Percentiles rank a stretch among this genome's conserved stretches.
Conservation (phyloP, 2,113 vertebrate species). For the Epinephelus lanceolatus region DNA sequence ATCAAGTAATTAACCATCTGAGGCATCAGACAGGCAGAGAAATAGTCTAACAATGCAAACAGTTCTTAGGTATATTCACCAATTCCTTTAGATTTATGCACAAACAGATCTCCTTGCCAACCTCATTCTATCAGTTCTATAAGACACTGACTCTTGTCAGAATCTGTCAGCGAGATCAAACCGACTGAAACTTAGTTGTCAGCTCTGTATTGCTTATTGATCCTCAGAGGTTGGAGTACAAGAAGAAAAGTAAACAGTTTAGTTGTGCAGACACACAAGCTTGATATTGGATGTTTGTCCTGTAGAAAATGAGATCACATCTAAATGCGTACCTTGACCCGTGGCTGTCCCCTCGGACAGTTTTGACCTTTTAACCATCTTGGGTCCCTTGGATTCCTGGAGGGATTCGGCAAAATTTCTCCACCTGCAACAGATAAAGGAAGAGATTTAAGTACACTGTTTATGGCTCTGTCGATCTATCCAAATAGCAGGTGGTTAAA, state of each 20-base stretch:
- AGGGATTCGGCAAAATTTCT: slow-evolving; percentile 24
- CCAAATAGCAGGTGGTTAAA: neutral
- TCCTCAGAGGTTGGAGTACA: slow-evolving; percentile 11
- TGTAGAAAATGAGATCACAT: neutral
- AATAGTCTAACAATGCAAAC: neutral
- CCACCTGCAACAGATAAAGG: slow-evolving; percentile 19
- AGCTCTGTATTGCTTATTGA: neutral
- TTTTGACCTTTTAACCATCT: slow-evolving; percentile 69
- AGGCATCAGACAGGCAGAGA: neutral
- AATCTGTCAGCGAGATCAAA: neutral
- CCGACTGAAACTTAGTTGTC: neutral
- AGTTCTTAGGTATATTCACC: neutral
- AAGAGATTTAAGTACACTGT: neutral
- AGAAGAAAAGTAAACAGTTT: neutral
- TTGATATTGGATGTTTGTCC: neutral
- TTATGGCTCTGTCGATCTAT: neutral
- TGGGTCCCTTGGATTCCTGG: slow-evolving; percentile 27
- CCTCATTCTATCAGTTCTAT: slow-evolving; percentile 1
- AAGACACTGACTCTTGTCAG: neutral
- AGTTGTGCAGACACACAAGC: too few species aligned
- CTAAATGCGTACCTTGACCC: slow-evolving; percentile 70
- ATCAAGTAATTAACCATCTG: neutral
- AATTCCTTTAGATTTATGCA: neutral
- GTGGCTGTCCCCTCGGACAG: slow-evolving; percentile 56
- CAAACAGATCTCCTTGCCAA: neutral